Conservation (phyloP, 2,113 vertebrate genomes). For the Larimichthys crocea region DNA sequence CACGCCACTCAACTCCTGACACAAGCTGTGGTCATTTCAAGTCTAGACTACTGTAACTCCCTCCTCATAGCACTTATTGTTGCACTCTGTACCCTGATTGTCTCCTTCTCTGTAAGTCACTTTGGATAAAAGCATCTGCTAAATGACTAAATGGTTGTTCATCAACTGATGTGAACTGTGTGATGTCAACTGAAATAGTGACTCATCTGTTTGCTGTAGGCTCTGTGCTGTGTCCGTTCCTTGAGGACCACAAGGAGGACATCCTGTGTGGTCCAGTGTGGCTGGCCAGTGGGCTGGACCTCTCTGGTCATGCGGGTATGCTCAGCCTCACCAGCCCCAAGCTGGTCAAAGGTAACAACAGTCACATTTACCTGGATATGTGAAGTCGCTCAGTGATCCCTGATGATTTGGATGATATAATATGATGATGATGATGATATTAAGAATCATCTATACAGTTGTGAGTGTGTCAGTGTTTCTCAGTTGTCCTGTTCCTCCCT, state of each 20-base stretch:
- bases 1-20: too few relatives aligned
- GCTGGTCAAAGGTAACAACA: constrained; percentile 93
- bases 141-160: background rate
- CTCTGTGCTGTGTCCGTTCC: constrained; percentile 92
- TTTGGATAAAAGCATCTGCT: too few relatives aligned
- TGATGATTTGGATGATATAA: background rate
- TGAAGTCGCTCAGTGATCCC: background rate
- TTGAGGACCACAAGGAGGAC: constrained; percentile 98
- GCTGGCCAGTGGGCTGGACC: constrained; percentile 97
- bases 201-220: constrained; percentile 80
- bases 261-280: constrained; percentile 98
- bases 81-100: too few relatives aligned
- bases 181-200: background rate
- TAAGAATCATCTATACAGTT: background rate
- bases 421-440: background rate
- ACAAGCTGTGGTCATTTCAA: too few relatives aligned
- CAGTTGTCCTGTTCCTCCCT: background rate
- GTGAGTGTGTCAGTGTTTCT: background rate
- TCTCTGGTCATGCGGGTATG: constrained; percentile 98
- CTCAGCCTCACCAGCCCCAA: constrained; percentile 97
- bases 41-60: too few relatives aligned
- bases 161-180: background rate
- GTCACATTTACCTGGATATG: background rate
- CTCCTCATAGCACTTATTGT: too few relatives aligned
- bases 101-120: too few relatives aligned